Conservation (phyloP, 2,797 vertebrate genomes). For the Peromyscus nudipes region DNA sequence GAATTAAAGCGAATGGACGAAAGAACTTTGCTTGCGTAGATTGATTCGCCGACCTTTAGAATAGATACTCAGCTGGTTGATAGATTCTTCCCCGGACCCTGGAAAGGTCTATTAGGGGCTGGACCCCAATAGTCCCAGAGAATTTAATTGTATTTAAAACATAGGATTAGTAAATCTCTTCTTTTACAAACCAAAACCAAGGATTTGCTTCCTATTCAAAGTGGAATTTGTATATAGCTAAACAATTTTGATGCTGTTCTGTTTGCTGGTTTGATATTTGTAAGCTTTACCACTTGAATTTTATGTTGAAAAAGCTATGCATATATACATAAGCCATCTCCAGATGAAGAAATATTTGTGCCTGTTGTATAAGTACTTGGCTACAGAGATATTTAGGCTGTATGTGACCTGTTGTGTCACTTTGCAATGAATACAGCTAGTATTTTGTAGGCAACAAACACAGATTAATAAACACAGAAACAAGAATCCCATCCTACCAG, state of each 20-base stretch:
- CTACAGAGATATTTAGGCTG: not conserved
- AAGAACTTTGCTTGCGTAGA: no score
- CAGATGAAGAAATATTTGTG: not conserved
- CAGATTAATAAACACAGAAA: slow-evolving; percentile 87
- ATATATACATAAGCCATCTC: not conserved
- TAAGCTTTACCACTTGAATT: slow-evolving; percentile 19
- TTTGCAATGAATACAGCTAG: slow-evolving; percentile 66
- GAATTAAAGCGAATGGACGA: no score
- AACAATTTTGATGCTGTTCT: not conserved
- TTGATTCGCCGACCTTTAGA: no score
- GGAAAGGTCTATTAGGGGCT: no score
- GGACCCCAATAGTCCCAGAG: no score
- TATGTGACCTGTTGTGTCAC: not conserved
- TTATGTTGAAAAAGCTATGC: not conserved
- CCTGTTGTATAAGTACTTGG: not conserved
- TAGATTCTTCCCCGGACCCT: no score
- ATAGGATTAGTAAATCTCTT: not conserved
- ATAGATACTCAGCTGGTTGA: no score
- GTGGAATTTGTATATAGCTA: not conserved
- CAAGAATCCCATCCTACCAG: slow-evolving; percentile 87
- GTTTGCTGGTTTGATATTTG: not conserved
- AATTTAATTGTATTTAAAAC: slow-evolving; percentile 39
- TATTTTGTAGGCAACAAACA: slow-evolving; percentile 84
- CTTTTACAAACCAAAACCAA: not conserved
- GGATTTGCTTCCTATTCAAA: slow-evolving; percentile 27